Evolutionary conservation across 2,113 vertebrate genomes (phyloP).

Genomic region (Barbus barbus): DNA sequence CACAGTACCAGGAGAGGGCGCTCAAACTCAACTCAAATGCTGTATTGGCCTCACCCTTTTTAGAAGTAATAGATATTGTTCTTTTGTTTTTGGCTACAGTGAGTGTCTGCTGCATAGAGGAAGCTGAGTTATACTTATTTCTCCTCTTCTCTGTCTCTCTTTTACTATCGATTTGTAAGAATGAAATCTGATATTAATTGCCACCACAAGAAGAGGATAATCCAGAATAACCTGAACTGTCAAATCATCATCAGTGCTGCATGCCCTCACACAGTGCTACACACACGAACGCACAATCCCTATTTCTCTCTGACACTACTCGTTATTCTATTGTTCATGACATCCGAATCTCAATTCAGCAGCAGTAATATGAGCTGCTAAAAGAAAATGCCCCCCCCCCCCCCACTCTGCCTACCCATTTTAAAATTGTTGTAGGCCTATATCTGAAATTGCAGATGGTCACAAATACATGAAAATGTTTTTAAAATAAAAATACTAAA

Average conservation of each 20-base stretch:
- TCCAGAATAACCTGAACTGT: not conserved
- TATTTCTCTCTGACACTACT: not conserved
- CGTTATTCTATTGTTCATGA: not conserved
- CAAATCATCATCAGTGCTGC: not conserved
- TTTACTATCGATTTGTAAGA: not conserved
- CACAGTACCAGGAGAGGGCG: not conserved
- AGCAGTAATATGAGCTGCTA: not conserved
- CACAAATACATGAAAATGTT: not conserved
- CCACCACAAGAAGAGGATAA: not conserved
- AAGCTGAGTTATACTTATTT: not conserved
- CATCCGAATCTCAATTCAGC: not conserved
- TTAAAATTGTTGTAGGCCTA: not conserved
- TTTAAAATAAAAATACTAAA: not conserved
- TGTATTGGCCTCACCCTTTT: constrained; percentile 3
- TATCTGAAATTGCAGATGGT: not conserved
- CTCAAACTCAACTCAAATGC: not conserved
- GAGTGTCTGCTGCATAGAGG: not conserved
- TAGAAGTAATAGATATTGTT: not conserved
- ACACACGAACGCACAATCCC: not conserved
- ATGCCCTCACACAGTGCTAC: not conserved
- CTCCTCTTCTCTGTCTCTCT: not conserved
- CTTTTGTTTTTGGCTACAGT: not conserved
- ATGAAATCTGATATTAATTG: not conserved
- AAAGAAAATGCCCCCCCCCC: no score
- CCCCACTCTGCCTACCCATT: no score